Base-by-base conservation (phyloP, 1,140 invertebrate species). In the Paracyclopina nana region DNA sequence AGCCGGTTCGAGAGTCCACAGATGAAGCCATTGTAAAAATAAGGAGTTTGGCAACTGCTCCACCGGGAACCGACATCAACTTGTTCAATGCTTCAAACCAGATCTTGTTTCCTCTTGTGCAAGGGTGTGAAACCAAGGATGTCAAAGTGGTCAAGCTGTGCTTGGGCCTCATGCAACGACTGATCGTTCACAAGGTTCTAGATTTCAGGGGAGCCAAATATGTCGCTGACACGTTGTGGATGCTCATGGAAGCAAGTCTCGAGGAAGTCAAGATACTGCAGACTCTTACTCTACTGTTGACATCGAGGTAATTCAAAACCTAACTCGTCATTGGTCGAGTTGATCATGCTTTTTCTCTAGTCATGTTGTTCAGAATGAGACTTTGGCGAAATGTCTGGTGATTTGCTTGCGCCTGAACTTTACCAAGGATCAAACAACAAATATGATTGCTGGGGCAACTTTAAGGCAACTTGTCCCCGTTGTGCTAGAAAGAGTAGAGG, bases 71-170 rank as follows among this genome's bases (percentile, higher is more conserved):
- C 34, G 34, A 38, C 20, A n/a, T 20, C 34, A 38, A 22, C 5
- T 22, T 44, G 2, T 20, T 18, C n/a, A 20, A 20, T 14, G 16
- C 24, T 2, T 18, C 16, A 12, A 18, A 44, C 65, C 80, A 96
- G 68, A 84, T 97, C 58, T 68, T 98, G 18, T 91, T 92, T 68
- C 91, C 92, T n/a, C 71, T 97, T 57, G 82, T 96, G 44, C 80
- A 96, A 69, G 92, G 88, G 60, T 97, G 91, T 73, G 90, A 96
- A 62, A 92, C 88, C 18, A 95, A 92, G 71, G 88, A 92, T 69
- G 72, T 86, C 20, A 95, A 94, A 73, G 81, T 97, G 57, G 86
- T 94, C 30, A 84, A 82, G 72, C 79, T 90, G 62, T 90, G 87
- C 63, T 67, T 98, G 29, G 78, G 78, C 55, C 82, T 84, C 50